Conservation (phyloP, 2,797 vertebrate genomes). For the Chaetodon trifasciatus region DNA sequence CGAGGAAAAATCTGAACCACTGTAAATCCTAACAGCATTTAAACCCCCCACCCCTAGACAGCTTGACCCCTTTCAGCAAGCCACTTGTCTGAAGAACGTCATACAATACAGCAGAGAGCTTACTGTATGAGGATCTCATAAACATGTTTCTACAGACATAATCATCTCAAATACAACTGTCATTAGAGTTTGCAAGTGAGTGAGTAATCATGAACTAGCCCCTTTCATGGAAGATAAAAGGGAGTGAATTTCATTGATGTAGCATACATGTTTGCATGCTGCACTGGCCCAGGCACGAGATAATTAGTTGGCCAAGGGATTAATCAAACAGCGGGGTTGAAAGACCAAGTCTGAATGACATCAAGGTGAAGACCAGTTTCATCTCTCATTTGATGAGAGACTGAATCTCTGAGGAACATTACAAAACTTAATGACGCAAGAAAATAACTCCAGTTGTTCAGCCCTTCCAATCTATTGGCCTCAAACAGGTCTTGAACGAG, state of each 20-base stretch:
- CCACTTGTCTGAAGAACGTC: constrained; percentile 46
- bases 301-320: constrained; percentile 48
- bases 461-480: constrained; percentile 35
- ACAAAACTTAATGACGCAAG: constrained; percentile 57
- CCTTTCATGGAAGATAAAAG: constrained; percentile 33
- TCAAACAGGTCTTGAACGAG: constrained; percentile 8
- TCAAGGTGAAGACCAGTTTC: constrained; percentile 47
- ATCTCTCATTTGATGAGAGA: constrained; percentile 57
- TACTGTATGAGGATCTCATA: constrained; percentile 7
- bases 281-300: background rate
- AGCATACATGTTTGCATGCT: constrained; percentile 21
- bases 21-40: constrained; percentile 53
- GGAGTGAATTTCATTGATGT: constrained; percentile 28
- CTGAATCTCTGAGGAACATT: constrained; percentile 46
- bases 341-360: constrained; percentile 43
- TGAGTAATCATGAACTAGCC: background rate
- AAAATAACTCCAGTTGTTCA: constrained; percentile 59
- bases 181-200: background rate
- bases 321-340: constrained; percentile 39
- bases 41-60: constrained; percentile 43
- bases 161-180: constrained; percentile 11
- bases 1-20: constrained; percentile 49
- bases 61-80: constrained; percentile 58
- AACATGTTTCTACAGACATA: constrained; percentile 10
- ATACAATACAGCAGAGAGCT: constrained; percentile 14